Base-by-base conservation (phyloP, 2,113 vertebrate genomes). In the Monopterus albus region DNA sequence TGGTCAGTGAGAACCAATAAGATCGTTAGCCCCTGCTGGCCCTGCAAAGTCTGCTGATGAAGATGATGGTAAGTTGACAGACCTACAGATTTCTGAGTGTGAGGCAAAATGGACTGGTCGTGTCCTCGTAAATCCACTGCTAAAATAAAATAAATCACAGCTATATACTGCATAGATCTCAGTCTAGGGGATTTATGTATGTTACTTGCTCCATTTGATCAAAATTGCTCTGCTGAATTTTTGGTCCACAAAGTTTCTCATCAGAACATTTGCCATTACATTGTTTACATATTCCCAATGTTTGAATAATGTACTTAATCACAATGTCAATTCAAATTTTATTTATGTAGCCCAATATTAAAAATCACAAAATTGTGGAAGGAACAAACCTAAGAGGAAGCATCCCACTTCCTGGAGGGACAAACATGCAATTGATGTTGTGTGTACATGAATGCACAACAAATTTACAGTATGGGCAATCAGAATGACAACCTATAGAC, bases 1-100 rank as follows among this genome's bases (percentile, higher is more conserved):
- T 29, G 36, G 56, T 7, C 35, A 29, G 55, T 49, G 47, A 70
- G 63, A 57, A 58, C 33, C 55, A 57, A 46, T 75, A 67, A 81
- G 53, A 67, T 29, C 1, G 63, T 82, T 74, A 75, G 55, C 55
- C 20, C n/a, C n/a, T 0, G 5, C n/a, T 60, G 67, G 52, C 35
- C 15, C 29, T 25, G 33, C 29, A 58, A 68, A 43, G 35, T 72
- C 51, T 64, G 45, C 18, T 62, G 70, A 64, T 62, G 13, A 59
- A 72, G 49, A 75, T 36, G 61, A 62, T 59, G 65, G 62, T 57
- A 40, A 18, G 5, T 49, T 61, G 47, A 61, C 2, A 9, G 43
- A 73, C 25, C 45, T 45, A 26, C 33, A 6, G 31, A 52, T 38
- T 1, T 29, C 66, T 42, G 50, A 72, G 39, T 23, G 57, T 56